phyloP scores from a whole-genome alignment of 2,888 invertebrate genomes.

The Calephelis perditalis region DNA sequence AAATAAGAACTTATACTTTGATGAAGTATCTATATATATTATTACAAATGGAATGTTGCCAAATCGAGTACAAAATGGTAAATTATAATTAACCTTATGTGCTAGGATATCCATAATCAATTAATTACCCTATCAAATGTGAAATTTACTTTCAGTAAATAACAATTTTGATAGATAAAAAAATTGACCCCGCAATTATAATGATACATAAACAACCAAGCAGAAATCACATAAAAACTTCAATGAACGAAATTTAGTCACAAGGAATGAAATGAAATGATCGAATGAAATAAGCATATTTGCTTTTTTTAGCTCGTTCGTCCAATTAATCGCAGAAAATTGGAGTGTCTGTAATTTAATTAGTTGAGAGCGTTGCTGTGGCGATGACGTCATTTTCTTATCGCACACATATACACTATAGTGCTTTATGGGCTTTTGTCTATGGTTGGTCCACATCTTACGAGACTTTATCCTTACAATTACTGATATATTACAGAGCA shows the following conservation, averaged over 20 bases:
- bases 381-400: no score
- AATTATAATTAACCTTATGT: slow-evolving; percentile 43
- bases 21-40: neutral
- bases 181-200: slow-evolving; percentile 69
- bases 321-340: no score
- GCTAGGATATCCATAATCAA: slow-evolving; percentile 71
- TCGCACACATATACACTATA: no score
- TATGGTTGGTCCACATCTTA: no score
- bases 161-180: slow-evolving; percentile 60
- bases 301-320: no score
- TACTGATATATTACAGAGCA: no score
- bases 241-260: slow-evolving; percentile 5
- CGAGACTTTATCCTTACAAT: no score
- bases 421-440: no score
- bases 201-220: slow-evolving; percentile 52
- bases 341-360: no score
- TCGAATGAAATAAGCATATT: no score
- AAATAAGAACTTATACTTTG: no score
- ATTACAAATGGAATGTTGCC: neutral
- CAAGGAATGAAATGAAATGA: neutral
- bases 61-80: slow-evolving; percentile 22
- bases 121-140: slow-evolving; percentile 62
- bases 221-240: slow-evolving; percentile 47
- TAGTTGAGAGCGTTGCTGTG: no score
- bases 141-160: slow-evolving; percentile 35